A percentile compares a stretch with the other conserved stretches of the same genome.
Conservation (phyloP, 2,888 invertebrate species). For the Graphium colonna region DNA sequence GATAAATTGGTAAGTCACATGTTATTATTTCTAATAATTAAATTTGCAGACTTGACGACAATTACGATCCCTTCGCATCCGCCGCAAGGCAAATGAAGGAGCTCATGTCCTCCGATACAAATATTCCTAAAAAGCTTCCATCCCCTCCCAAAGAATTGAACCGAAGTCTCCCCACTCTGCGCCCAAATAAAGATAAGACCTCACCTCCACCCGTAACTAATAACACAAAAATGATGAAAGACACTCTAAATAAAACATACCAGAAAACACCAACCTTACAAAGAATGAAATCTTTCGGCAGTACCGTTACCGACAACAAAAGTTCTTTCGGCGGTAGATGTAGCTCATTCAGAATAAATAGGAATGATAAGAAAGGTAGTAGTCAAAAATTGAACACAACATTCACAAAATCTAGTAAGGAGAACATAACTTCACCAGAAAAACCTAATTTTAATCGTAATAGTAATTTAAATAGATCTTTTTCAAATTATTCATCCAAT, state of each 20-base stretch:
- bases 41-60: constrained; percentile 72
- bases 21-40: background rate
- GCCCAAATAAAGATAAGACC: constrained; percentile 60
- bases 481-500: constrained; percentile 67
- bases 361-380: constrained; percentile 67
- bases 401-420: constrained; percentile 73
- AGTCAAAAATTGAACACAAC: constrained; percentile 70
- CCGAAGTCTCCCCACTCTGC: constrained; percentile 67
- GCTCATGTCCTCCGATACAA: constrained; percentile 85
- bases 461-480: constrained; percentile 65
- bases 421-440: constrained; percentile 63
- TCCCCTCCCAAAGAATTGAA: constrained; percentile 62
- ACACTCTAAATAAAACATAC: constrained; percentile 73
- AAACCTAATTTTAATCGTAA: constrained; percentile 63
- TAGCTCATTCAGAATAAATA: constrained; percentile 69
- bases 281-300: constrained; percentile 75
- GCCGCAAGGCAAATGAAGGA: constrained; percentile 92
- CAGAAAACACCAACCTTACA: constrained; percentile 75
- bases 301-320: constrained; percentile 60
- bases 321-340: constrained; percentile 64
- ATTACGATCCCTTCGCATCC: constrained; percentile 88
- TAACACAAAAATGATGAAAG: constrained; percentile 72
- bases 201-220: constrained; percentile 50
- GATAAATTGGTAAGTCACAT: background rate
- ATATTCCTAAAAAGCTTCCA: constrained; percentile 67